A percentile compares a stretch with the other conserved stretches of the same genome.
phyloP scores from a whole-genome alignment of 2,888 invertebrate species.

The Nymphalis urticae region DNA sequence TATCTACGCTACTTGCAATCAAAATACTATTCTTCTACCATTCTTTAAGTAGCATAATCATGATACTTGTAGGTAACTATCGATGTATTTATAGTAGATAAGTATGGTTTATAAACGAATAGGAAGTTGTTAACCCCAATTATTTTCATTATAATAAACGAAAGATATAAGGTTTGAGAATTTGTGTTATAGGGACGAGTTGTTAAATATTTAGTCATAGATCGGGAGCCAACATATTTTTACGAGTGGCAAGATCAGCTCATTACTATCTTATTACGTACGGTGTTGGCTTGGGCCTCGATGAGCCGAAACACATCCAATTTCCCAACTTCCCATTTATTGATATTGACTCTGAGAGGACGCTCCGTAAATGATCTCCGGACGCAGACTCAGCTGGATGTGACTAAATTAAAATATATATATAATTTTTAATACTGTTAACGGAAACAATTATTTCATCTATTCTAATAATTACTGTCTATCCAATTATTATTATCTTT shows the following conservation, averaged over 20 bases:
- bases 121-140: neutral
- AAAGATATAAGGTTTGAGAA: neutral
- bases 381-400: conserved; percentile 55
- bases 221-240: conserved; percentile 76
- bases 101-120: neutral
- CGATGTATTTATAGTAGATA: neutral
- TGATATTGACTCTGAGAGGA: conserved; percentile 80
- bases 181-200: conserved; percentile 39
- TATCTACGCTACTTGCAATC: neutral
- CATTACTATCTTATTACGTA: conserved; percentile 80
- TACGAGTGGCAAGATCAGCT: conserved; percentile 71
- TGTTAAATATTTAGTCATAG: conserved; percentile 76
- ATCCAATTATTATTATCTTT: neutral
- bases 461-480: too few relatives aligned
- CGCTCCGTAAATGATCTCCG: conserved; percentile 64
- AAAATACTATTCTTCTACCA: neutral
- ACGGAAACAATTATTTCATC: too few relatives aligned
- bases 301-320: conserved; percentile 79
- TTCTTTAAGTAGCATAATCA: too few relatives aligned
- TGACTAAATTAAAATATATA: conserved; percentile 36
- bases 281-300: conserved; percentile 63
- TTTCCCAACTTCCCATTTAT: conserved; percentile 81
- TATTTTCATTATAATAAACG: conserved; percentile 2
- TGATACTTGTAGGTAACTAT: too few relatives aligned
- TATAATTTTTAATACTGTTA: neutral